These are phyloP conservation scores for Chaunax sp. DNA, from an alignment of 2,797 vertebrate species.

Conservation along the genomic window DNA sequence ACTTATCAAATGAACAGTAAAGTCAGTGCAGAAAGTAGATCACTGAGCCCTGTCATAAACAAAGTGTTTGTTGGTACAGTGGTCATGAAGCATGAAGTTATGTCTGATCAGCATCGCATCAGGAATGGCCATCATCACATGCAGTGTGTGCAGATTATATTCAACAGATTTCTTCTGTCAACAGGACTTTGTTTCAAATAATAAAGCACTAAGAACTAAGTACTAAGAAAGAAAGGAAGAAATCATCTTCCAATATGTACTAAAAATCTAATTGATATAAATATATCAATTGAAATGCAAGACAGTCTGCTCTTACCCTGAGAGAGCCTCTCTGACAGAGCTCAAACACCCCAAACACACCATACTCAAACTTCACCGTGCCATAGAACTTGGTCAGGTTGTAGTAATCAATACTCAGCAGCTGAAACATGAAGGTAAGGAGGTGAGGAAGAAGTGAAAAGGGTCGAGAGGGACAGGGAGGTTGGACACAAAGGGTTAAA, in stretches of 20 bases:
- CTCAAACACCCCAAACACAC: constrained; percentile 92
- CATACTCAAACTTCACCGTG: constrained; percentile 91
- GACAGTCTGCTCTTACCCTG: constrained; percentile 83
- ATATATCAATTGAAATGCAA: neutral
- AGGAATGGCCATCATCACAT: neutral
- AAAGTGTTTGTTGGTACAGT: neutral
- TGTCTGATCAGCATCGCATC: neutral
- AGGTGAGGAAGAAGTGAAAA: neutral
- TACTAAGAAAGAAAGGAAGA: too few species aligned
- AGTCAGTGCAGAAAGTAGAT: constrained; percentile 22
- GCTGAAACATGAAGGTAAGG: constrained; percentile 72
- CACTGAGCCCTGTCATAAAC: constrained; percentile 32
- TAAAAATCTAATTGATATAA: too few species aligned
- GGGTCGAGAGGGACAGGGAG: neutral
- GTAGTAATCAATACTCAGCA: constrained; percentile 94
- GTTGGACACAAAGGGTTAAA: neutral
- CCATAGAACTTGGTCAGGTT: constrained; percentile 99
- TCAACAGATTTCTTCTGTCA: too few species aligned
- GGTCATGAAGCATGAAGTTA: constrained; percentile 3
- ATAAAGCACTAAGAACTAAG: too few species aligned
- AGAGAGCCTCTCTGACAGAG: constrained; percentile 95
- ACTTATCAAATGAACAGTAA: constrained; percentile 41
- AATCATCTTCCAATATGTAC: too few species aligned
- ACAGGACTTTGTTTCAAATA: neutral
- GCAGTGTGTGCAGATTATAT: too few species aligned